phyloP scores from a whole-genome alignment of 1,140 invertebrate species.

The Drosophila santomea region DNA sequence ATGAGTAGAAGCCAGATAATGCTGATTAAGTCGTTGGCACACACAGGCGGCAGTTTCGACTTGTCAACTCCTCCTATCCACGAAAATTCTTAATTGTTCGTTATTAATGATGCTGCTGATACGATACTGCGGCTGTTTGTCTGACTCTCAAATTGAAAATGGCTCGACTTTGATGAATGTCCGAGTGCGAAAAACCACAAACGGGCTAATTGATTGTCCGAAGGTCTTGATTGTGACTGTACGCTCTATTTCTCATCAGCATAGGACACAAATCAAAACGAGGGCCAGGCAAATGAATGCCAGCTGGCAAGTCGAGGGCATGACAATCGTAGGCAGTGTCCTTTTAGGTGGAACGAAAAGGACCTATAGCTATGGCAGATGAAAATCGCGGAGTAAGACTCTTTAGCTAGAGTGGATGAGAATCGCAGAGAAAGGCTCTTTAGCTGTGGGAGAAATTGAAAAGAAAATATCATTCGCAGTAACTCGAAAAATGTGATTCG shows the following conservation, averaged over 20 bases:
- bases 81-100: constrained; percentile 74
- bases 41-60: constrained; percentile 37
- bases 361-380: too few species aligned
- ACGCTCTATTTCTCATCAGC: constrained; percentile 5
- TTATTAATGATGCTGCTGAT: constrained; percentile 69
- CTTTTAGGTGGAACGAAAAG: neutral
- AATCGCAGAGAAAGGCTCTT: neutral
- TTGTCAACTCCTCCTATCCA: constrained; percentile 54
- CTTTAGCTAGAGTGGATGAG: neutral
- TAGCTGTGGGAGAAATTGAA: neutral
- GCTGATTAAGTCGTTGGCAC: constrained; percentile 49
- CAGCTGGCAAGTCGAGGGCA: constrained; percentile 3
- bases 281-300: constrained; percentile 54
- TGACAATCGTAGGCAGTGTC: neutral
- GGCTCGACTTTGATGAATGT: constrained; percentile 72
- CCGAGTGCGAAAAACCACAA: constrained; percentile 58
- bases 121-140: constrained; percentile 29
- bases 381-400: neutral
- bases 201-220: constrained; percentile 66
- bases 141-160: constrained; percentile 74
- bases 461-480: neutral
- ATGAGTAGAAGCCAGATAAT: constrained; percentile 46
- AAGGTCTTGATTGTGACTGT: constrained; percentile 32
- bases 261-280: constrained; percentile 36
- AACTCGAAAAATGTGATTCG: neutral